Evolutionary conservation across 2,797 vertebrate species (phyloP), one percentile per base, ranked within the genome.

Genomic region (Glossophaga mutica): DNA sequence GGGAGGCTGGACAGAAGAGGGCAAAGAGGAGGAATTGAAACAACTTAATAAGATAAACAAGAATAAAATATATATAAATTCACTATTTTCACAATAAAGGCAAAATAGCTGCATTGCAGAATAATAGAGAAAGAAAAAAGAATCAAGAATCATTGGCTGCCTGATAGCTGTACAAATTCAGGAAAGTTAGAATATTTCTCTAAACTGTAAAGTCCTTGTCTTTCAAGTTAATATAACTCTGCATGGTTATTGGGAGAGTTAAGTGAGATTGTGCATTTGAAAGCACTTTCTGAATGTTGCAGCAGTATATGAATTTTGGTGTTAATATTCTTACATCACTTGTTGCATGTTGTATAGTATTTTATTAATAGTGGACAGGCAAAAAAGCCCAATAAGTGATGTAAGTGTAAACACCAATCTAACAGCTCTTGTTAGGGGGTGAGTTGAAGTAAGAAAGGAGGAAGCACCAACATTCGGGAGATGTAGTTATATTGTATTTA

Each of bases 161-260:
- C 21, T 91, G 59, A 18, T 48, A 71, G 44, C 2, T 86, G 34
- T 90, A 52, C 32, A 90, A 65, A 50, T 15, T 71, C 83, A 39
- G 9, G 59, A 70, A 86, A 87, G 16, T 79, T 90, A 37, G 11
- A 81, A 1, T 9, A 44, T 39, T 65, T 50, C 21, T 78, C 5
- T 42, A 86, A 48, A 81, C 6, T 4, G 29, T 46, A 48, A 78
- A 55, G 10, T 46, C 39, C 37, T 84, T 76, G 9, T 74, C 7
- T 95, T 95, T 94, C 6, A 96, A 91, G 46, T 29, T 76, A 81
- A 71, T 86, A 46, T 59, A 92, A 95, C n/a, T 86, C 59, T 50
- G 4, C 3, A 83, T 48, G 26, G 32, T 90, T 82, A n/a, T 81
- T 77, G 34, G 74, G 32, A 96, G 68, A 68, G n/a, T 37, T 73